Conservation (phyloP, 2,888 invertebrate genomes). For the Neoascia interrupta region DNA sequence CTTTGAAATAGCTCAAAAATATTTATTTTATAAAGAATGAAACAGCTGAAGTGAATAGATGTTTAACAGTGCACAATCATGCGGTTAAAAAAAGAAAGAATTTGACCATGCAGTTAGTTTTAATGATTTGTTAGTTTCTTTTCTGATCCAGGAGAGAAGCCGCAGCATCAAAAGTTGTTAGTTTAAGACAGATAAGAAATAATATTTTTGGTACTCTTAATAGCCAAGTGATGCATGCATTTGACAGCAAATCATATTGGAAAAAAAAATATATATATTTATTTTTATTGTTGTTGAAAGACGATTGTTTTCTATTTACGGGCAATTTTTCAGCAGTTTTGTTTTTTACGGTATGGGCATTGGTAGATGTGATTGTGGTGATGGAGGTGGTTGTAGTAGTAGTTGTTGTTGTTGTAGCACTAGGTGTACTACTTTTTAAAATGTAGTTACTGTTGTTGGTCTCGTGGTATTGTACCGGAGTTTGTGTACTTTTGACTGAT, state of each 20-base stretch:
- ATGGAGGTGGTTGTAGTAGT: constrained; percentile 63
- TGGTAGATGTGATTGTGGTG: constrained; percentile 67
- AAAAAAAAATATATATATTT: constrained; percentile 1
- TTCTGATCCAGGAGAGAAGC: constrained; percentile 13
- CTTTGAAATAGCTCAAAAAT: background rate
- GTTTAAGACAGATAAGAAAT: background rate
- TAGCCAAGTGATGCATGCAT: constrained; percentile 35
- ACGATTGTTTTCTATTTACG: constrained; percentile 54
- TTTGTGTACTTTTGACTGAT: constrained; percentile 41
- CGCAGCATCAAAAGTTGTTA: background rate
- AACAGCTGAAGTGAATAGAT: constrained; percentile 35
- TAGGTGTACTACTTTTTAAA: constrained; percentile 52
- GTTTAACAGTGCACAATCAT: constrained; percentile 31
- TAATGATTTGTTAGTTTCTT: background rate
- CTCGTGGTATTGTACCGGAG: constrained; percentile 38
- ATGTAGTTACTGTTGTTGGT: constrained; percentile 66
- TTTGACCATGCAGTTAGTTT: constrained; percentile 44
- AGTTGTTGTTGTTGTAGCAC: constrained; percentile 52
- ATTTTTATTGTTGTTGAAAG: constrained; percentile 25
- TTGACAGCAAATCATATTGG: constrained; percentile 6
- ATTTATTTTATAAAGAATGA: too few species aligned
- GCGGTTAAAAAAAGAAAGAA: background rate
- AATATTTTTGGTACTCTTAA: background rate
- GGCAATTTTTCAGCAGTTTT: constrained; percentile 60
- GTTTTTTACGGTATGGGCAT: constrained; percentile 61